These are phyloP conservation scores for Maniola jurtina DNA, from an alignment of 1,140 invertebrate species.

Conservation along the genomic window DNA sequence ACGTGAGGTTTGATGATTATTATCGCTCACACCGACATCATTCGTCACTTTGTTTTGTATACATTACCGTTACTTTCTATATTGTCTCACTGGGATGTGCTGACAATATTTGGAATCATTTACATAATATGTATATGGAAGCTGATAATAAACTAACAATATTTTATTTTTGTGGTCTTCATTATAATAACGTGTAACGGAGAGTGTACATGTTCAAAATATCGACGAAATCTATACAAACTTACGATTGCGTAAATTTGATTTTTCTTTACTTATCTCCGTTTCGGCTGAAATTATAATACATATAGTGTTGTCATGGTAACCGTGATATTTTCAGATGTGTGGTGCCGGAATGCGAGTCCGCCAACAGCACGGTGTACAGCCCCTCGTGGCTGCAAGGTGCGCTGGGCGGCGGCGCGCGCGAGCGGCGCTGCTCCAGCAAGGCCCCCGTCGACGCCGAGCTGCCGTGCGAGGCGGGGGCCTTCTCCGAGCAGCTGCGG, in stretches of 20 bases:
- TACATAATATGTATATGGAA: not conserved
- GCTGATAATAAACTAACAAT: not conserved
- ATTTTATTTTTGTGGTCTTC: not conserved
- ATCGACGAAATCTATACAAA: too few species aligned
- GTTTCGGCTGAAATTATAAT: too few species aligned
- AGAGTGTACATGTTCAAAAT: too few species aligned
- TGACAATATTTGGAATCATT: not conserved
- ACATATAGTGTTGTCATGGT: too few species aligned
- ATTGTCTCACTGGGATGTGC: not conserved
- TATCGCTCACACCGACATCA: not conserved
- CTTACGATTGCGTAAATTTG: too few species aligned
- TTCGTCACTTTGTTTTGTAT: not conserved
- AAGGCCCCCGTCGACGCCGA: conserved; percentile 35
- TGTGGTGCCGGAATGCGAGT: conserved; percentile 59
- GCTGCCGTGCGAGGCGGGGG: conserved; percentile 37
- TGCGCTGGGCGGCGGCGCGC: conserved; percentile 34
- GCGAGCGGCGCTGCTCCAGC: conserved; percentile 45
- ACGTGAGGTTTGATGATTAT: not conserved
- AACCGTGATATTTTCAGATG: conserved; percentile 44
- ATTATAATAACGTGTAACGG: too few species aligned
- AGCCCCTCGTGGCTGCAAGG: conserved; percentile 45
- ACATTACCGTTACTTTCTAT: not conserved
- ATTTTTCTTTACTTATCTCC: too few species aligned
- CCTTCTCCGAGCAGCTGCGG: conserved; percentile 45
- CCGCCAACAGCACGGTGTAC: conserved; percentile 47